Evolutionary conservation across 1,140 invertebrate species (phyloP), one percentile per base, ranked within the genome.

Genomic region (Bombus balteatus): DNA sequence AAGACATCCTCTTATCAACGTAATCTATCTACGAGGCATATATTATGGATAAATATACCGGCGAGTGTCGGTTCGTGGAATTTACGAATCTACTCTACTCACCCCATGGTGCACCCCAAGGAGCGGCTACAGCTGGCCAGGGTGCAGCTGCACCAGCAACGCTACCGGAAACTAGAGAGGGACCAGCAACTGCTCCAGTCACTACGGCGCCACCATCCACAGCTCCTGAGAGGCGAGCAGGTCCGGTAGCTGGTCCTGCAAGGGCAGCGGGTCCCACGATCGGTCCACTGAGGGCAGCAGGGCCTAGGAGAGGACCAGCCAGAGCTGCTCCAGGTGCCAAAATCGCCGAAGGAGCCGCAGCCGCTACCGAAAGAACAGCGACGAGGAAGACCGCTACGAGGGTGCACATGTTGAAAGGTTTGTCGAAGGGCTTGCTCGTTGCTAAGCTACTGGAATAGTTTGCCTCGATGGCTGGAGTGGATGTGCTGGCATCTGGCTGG

Each of bases 141-240:
- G 79, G 79, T 62, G 88, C 93, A 59, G 90, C 62, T 0, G 89
- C 90, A 15, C 92, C 93, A 43, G 91, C 90, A 4, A 94, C 92
- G 71, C 94, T 94, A n/a, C 93, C 94, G n/a, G 92, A 92, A 74
- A 95, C 93, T 5, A 94, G 37, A 0, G 95, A 94, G 22, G 94
- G 95, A 76, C 92, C 95, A 66, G 94, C 93, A 4, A 95, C 94
- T 25, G 94, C 90, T 73, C 95, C 95, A 57, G 94, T 95, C 5
- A 95, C 95, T 12, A 94, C 83, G 10, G 95, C 94, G 2, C 95
- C 95, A 18, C 92, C 92, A 37, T 95, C 95, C 34, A 95, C 95
- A 4, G 95, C 94, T 22, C 95, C 94, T 39, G 94, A 95, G 47
- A 95, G 85, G 32, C 92, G 92, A 18, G 94, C 92, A 5, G 94